phyloP scores from a whole-genome alignment of 1,140 invertebrate genomes.

The Listronotus bonariensis region DNA sequence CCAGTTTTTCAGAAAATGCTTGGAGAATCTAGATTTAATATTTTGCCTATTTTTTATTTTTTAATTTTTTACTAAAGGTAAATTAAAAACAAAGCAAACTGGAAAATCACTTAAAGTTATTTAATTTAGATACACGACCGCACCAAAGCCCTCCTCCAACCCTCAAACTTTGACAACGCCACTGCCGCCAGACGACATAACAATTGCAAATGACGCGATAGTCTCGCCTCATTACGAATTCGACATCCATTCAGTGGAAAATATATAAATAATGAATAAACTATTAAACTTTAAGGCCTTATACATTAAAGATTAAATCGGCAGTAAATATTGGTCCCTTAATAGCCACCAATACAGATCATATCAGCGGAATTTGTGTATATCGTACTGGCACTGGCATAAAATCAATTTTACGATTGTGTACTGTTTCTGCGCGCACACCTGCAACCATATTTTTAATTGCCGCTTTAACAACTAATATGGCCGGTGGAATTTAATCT shows the following conservation, averaged over 20 bases:
- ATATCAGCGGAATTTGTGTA: slow-evolving; percentile 50
- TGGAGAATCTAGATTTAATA: too few species aligned
- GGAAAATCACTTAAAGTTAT: too few species aligned
- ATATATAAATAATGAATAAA: slow-evolving; percentile 45
- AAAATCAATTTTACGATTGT: slow-evolving; percentile 50
- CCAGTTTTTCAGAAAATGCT: too few species aligned
- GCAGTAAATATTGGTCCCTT: slow-evolving; percentile 43
- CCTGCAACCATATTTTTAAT: slow-evolving; percentile 50
- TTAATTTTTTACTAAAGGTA: too few species aligned
- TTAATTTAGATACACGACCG: too few species aligned
- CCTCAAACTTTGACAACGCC: too few species aligned
- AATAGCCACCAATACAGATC: slow-evolving; percentile 44
- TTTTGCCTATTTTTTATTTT: too few species aligned
- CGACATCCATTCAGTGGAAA: slow-evolving; percentile 31
- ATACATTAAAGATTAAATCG: slow-evolving; percentile 50
- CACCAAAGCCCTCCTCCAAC: too few species aligned
- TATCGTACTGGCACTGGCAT: slow-evolving; percentile 39
- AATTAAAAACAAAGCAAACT: too few species aligned
- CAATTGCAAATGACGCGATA: slow-evolving; percentile 21
- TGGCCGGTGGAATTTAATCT: slow-evolving; percentile 39
- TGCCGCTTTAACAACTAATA: slow-evolving; percentile 45
- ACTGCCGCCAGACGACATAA: slow-evolving; percentile 23
- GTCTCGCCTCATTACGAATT: slow-evolving; percentile 31
- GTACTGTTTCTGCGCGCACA: slow-evolving; percentile 42
- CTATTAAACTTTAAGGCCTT: slow-evolving; percentile 50